Percentiles rank a stretch among this genome's conserved stretches.
Evolutionary conservation across 2,888 invertebrate genomes (phyloP).

Genomic region (Eristalinus sepulchralis): DNA sequence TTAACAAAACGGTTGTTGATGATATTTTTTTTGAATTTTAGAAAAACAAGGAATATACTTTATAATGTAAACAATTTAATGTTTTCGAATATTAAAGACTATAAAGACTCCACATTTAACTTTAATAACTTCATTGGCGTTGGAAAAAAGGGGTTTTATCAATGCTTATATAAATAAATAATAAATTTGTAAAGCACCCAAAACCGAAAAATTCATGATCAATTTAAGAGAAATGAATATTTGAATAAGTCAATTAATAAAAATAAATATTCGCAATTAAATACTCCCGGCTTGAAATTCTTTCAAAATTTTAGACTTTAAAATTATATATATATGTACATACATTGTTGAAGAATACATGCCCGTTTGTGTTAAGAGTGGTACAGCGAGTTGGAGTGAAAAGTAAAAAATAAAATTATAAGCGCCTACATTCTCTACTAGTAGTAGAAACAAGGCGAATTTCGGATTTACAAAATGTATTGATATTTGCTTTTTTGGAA

Average conservation of each 20-base stretch:
- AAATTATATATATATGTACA: background rate
- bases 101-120: too few species aligned
- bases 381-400: background rate
- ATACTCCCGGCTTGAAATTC: background rate
- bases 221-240: background rate
- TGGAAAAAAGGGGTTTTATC: background rate
- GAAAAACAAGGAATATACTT: too few species aligned
- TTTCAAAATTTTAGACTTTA: background rate
- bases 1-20: too few species aligned
- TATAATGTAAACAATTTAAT: too few species aligned
- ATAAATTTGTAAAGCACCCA: background rate
- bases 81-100: too few species aligned
- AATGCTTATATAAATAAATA: background rate
- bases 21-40: too few species aligned
- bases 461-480: conserved; percentile 31
- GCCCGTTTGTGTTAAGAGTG: background rate
- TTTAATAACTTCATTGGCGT: background rate
- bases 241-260: background rate
- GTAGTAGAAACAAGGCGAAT: conserved; percentile 7
- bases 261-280: background rate
- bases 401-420: background rate
- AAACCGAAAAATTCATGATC: background rate
- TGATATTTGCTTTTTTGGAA: conserved; percentile 34
- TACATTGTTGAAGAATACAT: background rate
- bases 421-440: background rate